A percentile compares a stretch with the other conserved stretches of the same genome.
Conservation (phyloP, 2,797 vertebrate genomes). For the Hipposideros larvatus region DNA sequence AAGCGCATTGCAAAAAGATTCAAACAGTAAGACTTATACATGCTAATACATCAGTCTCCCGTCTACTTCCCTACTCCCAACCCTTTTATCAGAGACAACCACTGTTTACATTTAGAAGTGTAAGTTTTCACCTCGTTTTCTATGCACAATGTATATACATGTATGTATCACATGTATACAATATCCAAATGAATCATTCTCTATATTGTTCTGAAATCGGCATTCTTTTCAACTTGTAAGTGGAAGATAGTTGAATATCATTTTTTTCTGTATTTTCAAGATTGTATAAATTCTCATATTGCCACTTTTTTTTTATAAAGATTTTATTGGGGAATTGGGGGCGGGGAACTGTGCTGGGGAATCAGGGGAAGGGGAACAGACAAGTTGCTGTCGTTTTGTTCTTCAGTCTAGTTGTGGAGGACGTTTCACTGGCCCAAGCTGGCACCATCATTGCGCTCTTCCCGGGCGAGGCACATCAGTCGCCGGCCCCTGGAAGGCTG, state of each 20-base stretch:
- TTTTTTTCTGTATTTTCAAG: not conserved
- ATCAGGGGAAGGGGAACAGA: no score
- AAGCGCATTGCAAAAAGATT: not conserved
- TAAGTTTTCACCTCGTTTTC: not conserved
- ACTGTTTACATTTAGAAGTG: not conserved
- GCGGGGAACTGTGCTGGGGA: no score
- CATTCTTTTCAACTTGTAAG: not conserved
- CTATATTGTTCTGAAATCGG: not conserved
- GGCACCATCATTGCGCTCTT: no score
- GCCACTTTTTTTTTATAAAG: not conserved
- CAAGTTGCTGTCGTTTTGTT: no score
- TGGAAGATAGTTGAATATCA: not conserved
- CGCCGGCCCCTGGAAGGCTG: no score
- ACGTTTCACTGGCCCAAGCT: no score
- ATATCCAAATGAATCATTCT: not conserved
- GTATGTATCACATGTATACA: not conserved
- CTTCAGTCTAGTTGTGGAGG: no score
- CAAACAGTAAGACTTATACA: not conserved
- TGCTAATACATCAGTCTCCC: not conserved
- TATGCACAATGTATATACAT: not conserved
- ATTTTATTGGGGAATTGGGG: no score
- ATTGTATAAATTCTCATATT: not conserved
- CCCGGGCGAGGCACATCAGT: no score
- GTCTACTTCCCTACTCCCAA: not conserved
- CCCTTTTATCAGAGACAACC: not conserved